Base-by-base conservation (phyloP, 2,888 invertebrate genomes). In the Monochamus alternatus region DNA sequence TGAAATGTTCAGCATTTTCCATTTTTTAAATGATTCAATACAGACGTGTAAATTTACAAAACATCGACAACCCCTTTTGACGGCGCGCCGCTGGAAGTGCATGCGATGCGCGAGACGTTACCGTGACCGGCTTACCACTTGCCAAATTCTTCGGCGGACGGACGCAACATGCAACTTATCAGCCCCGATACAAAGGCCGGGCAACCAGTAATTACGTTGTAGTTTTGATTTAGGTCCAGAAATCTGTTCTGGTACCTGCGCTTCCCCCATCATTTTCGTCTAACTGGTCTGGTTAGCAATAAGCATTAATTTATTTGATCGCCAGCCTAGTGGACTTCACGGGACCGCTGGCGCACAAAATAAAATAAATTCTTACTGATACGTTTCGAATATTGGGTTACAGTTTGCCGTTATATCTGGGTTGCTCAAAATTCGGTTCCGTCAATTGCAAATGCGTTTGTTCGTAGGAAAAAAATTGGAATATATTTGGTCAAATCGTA, bases 51-150 rank as follows among this genome's bases (percentile, higher is more conserved):
- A 22, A 22, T 22, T 22, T 22, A 22, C 22, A 22, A 22, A 22
- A 1, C 22, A 22, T 22, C 22, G 22, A 22, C 22, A 22, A 38
- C 7, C 7, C 5, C 38, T 7, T 38, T 38, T 1, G 38, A 4
- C 38, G 14, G 22, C 52, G 9, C 73, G 73, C 73, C 47, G 5
- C 43, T 59, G 60, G 4, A 62, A 65, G 58, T 47, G 65, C 43
- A 60, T 32, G 63, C 71, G 14, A 9, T 12, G 32, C 22, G 71
- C 47, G 60, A 60, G 71, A 71, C 68, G 73, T 68, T 68, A 73
- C 75, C 75, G 68, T 73, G 73, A 68, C 75, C 63, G 72, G 72
- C 73, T 68, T 74, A 70, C 60, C 63, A 69, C 78, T 80, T 77
- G 74, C 76, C 74, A 74, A 73, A 76, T 73, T 73, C 69, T 70